Evolutionary conservation across 2,888 invertebrate species (phyloP).

Genomic region (Eucera pruinosa): DNA sequence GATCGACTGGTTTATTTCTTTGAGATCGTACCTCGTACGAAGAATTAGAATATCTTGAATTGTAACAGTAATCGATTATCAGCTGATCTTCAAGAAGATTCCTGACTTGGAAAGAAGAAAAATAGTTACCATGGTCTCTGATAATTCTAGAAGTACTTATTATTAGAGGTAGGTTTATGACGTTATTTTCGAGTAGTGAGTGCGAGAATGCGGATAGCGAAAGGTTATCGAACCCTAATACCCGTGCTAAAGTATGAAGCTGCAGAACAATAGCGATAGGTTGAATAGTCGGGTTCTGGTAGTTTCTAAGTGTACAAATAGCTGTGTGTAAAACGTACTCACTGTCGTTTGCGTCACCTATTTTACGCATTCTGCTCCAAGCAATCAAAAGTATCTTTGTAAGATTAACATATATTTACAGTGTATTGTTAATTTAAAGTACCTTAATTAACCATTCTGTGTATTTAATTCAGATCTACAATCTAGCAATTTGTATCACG

Average conservation of each 20-base stretch:
- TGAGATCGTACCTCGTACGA: too few relatives aligned
- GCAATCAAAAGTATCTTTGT: slow-evolving; percentile 16
- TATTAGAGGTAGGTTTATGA: not conserved
- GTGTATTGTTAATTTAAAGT: too few relatives aligned
- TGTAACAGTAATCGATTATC: too few relatives aligned
- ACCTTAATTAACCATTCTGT: too few relatives aligned
- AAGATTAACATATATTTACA: not conserved
- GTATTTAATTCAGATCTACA: too few relatives aligned
- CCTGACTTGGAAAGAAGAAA: too few relatives aligned
- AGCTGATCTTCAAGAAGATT: too few relatives aligned
- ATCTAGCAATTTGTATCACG: not conserved
- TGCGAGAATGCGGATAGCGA: not conserved
- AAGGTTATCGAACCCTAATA: not conserved
- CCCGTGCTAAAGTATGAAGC: not conserved
- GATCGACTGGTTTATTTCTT: too few relatives aligned
- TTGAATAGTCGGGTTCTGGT: not conserved
- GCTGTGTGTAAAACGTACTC: not conserved
- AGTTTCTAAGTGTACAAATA: not conserved
- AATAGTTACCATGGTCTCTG: too few relatives aligned
- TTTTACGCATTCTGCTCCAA: not conserved
- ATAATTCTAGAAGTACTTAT: too few relatives aligned
- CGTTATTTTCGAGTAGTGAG: not conserved
- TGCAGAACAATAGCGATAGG: not conserved
- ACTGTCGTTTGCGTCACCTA: not conserved
- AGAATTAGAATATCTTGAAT: too few relatives aligned